phyloP scores from a whole-genome alignment of 2,797 vertebrate species.

The Antrozous pallidus region DNA sequence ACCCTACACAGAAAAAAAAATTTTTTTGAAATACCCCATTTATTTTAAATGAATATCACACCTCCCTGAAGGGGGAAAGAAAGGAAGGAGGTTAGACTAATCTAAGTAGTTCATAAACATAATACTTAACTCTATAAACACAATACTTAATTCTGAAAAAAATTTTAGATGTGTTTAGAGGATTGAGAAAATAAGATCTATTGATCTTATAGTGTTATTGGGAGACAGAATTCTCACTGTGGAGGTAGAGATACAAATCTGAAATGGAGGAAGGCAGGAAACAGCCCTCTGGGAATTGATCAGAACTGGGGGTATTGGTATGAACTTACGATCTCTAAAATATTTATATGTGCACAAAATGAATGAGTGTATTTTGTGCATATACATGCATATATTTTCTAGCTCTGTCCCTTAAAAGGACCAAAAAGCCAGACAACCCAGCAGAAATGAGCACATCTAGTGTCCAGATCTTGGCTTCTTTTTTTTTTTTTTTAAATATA shows the following conservation, averaged over 20 bases:
- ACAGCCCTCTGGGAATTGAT: background rate
- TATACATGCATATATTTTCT: background rate
- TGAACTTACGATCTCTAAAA: background rate
- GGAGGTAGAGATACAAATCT: background rate
- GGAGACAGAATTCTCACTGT: background rate
- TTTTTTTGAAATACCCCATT: background rate
- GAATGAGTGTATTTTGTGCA: background rate
- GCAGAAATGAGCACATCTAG: background rate
- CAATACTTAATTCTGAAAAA: background rate
- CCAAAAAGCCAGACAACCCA: background rate
- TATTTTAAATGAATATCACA: background rate
- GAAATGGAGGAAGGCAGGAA: background rate
- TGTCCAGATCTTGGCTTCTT: background rate
- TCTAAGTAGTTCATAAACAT: background rate
- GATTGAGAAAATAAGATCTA: background rate
- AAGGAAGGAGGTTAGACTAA: background rate
- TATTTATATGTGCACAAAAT: background rate
- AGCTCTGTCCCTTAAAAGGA: background rate
- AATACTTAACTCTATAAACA: background rate
- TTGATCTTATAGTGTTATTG: background rate
- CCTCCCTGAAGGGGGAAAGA: background rate
- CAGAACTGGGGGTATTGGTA: background rate
- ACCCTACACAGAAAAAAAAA: background rate
- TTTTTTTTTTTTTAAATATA: no score
- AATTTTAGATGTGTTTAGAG: background rate